Conservation (phyloP, 2,888 invertebrate genomes). For the Drosophila testacea region DNA sequence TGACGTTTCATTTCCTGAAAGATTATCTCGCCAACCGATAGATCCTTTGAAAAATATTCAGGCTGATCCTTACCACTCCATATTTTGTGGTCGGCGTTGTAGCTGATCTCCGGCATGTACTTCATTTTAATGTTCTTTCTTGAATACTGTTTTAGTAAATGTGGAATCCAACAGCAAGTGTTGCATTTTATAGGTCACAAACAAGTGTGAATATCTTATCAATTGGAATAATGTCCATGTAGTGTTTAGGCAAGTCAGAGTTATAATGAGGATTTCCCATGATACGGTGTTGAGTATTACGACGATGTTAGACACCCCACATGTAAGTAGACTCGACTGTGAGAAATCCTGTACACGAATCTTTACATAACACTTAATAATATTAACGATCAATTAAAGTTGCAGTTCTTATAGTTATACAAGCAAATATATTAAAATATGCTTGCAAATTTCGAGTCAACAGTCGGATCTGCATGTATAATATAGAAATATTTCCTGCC, state of each 20-base stretch:
- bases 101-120: slow-evolving; percentile 21
- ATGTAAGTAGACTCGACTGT: too few species aligned
- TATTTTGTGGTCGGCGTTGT: slow-evolving; percentile 30
- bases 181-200: not conserved
- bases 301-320: too few species aligned
- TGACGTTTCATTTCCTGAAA: slow-evolving; percentile 35
- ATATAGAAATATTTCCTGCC: too few species aligned
- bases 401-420: too few species aligned
- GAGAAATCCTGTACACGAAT: too few species aligned
- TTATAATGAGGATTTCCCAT: not conserved
- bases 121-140: slow-evolving; percentile 5
- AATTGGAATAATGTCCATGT: not conserved
- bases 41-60: slow-evolving; percentile 36
- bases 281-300: too few species aligned
- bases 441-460: too few species aligned
- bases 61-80: slow-evolving; percentile 36
- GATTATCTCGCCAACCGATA: slow-evolving; percentile 46
- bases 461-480: too few species aligned
- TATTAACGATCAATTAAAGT: too few species aligned
- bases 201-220: not conserved
- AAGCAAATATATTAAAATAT: too few species aligned
- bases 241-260: not conserved
- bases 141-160: not conserved
- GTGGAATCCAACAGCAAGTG: not conserved
- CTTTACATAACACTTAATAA: too few species aligned